phyloP scores from a whole-genome alignment of 2,113 vertebrate genomes.

The Scomber japonicus region DNA sequence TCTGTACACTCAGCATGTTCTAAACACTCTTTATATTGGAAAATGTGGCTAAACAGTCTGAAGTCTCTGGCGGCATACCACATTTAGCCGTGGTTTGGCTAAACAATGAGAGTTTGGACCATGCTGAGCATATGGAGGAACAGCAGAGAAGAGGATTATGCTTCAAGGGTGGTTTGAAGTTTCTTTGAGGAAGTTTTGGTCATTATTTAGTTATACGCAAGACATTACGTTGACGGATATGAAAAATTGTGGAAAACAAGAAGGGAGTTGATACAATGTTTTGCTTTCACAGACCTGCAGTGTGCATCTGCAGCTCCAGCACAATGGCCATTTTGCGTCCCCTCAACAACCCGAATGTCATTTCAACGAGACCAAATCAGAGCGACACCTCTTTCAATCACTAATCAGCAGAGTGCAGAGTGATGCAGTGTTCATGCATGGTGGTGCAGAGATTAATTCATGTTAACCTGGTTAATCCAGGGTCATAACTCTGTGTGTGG shows the following conservation, averaged over 20 bases:
- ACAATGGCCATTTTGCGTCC: conserved; percentile 37
- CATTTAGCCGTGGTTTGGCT: no score
- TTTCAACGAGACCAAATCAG: conserved; percentile 13
- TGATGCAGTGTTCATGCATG: conserved; percentile 65
- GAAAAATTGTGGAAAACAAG: not conserved
- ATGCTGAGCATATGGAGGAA: no score
- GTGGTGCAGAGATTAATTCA: conserved; percentile 21
- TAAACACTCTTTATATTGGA: no score
- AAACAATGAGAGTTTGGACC: no score
- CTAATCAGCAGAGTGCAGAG: conserved; percentile 57
- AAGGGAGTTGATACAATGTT: not conserved
- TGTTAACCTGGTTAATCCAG: conserved; percentile 48
- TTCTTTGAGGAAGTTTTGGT: no score
- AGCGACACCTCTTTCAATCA: conserved; percentile 13
- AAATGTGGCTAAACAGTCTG: no score
- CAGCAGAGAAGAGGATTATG: no score
- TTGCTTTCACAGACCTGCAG: conserved; percentile 44
- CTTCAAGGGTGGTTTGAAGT: no score
- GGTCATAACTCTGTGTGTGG: conserved; percentile 58
- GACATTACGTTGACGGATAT: not conserved
- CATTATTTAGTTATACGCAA: not conserved
- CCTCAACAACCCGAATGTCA: conserved; percentile 22
- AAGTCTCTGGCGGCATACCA: no score
- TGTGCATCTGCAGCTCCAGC: conserved; percentile 7
- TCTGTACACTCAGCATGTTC: no score